Evolutionary conservation across 2,797 vertebrate species (phyloP).

Genomic region (Poeciliopsis turneri): DNA sequence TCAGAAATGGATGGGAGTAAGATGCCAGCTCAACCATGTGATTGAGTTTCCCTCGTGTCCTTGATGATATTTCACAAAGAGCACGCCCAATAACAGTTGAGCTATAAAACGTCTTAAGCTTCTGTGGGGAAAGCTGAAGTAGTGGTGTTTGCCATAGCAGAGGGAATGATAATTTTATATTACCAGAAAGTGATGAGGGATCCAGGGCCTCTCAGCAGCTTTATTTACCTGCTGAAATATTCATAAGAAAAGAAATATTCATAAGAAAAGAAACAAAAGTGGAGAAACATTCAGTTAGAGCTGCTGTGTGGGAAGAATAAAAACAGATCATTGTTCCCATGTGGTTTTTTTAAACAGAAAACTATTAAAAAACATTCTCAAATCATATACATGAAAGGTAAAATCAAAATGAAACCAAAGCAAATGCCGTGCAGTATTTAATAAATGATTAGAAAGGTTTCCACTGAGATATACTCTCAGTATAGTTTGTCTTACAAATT

Average conservation of each 20-base stretch:
- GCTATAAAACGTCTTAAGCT: constrained; percentile 5
- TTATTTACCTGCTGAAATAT: background rate
- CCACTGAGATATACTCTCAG: background rate
- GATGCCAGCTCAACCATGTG: constrained; percentile 62
- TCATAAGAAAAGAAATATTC: background rate
- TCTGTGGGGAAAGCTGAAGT: constrained; percentile 27
- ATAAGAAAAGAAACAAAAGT: background rate
- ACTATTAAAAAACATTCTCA: background rate
- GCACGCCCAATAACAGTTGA: constrained; percentile 12
- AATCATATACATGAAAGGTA: background rate
- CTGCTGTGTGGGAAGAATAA: background rate
- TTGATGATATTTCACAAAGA: constrained; percentile 43
- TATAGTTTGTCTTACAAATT: background rate
- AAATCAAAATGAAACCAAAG: background rate
- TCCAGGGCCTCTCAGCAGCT: background rate
- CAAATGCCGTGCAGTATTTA: background rate
- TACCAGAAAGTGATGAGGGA: constrained; percentile 22
- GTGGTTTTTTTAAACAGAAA: background rate
- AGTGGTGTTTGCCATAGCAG: constrained; percentile 26
- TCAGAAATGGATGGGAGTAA: constrained; percentile 44
- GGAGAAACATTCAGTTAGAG: background rate
- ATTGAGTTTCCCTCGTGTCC: constrained; percentile 58
- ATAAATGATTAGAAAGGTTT: background rate
- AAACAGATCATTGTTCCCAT: background rate
- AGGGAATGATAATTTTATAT: constrained; percentile 20